Percentiles rank a stretch among this genome's conserved stretches.
Evolutionary conservation across 2,888 invertebrate species (phyloP).

Genomic region (Ectropis crepuscularia): DNA sequence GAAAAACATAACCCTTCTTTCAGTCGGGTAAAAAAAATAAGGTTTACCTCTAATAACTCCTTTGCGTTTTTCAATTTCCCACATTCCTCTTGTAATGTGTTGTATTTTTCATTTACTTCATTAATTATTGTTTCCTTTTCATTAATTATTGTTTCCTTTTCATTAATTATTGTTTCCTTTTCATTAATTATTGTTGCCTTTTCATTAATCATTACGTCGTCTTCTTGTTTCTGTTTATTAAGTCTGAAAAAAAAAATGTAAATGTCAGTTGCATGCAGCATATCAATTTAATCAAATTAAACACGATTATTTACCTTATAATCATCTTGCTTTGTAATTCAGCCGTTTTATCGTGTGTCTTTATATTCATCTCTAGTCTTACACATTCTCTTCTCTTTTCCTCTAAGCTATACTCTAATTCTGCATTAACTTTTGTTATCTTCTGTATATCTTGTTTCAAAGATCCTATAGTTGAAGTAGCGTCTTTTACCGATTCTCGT

Average conservation of each 20-base stretch:
- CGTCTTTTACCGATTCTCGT: conserved; percentile 64
- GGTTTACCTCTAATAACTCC: conserved; percentile 56
- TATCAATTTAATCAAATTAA: background rate
- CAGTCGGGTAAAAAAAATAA: no score
- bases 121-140: conserved; percentile 67
- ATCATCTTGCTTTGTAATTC: conserved; percentile 75
- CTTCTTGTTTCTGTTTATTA: conserved; percentile 69
- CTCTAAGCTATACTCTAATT: conserved; percentile 64
- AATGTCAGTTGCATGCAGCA: no score
- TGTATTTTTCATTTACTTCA: conserved; percentile 59
- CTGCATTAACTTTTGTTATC: conserved; percentile 62
- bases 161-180: conserved; percentile 64
- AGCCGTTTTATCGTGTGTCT: conserved; percentile 74
- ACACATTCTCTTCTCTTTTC: conserved; percentile 62
- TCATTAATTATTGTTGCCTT: conserved; percentile 66
- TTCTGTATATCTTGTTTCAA: conserved; percentile 63
- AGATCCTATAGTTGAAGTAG: conserved; percentile 60
- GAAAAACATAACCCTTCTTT: no score
- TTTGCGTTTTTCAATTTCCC: conserved; percentile 60
- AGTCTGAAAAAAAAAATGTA: conserved; percentile 50
- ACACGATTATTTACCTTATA: conserved; percentile 59
- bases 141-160: conserved; percentile 45
- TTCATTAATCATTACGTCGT: conserved; percentile 53
- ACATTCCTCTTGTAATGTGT: conserved; percentile 59
- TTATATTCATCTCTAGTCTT: conserved; percentile 69